Percentiles rank a stretch among this genome's conserved stretches.
phyloP scores from a whole-genome alignment of 2,113 vertebrate genomes.

The Ictalurus furcatus region DNA sequence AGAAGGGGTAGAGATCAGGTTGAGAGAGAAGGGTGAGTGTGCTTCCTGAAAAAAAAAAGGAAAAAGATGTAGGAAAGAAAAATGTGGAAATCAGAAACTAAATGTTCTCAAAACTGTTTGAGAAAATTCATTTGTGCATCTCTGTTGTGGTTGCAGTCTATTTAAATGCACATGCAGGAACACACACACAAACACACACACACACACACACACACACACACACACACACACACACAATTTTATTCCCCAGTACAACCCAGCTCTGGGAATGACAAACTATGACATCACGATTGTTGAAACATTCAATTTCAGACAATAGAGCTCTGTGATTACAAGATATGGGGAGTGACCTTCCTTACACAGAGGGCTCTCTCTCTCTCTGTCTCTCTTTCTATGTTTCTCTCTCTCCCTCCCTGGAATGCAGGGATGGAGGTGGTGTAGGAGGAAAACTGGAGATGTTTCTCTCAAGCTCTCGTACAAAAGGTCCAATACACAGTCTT shows the following conservation, averaged over 20 bases:
- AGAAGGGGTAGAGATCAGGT: neutral
- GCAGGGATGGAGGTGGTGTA: conserved; percentile 71
- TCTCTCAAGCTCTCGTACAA: conserved; percentile 63
- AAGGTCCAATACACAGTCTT: conserved; percentile 60
- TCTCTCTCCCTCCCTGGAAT: conserved; percentile 61
- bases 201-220: conserved; percentile 34
- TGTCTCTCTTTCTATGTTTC: conserved; percentile 42
- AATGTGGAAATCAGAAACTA: conserved; percentile 23
- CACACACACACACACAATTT: conserved; percentile 47
- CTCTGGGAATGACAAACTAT: conserved; percentile 65
- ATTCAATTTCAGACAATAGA: conserved; percentile 67
- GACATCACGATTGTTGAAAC: conserved; percentile 71
- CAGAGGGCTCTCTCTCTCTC: conserved; percentile 70
- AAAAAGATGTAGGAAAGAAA: neutral
- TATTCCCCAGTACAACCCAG: conserved; percentile 54
- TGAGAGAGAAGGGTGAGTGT: neutral
- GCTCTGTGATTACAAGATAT: conserved; percentile 65
- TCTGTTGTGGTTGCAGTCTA: conserved; percentile 12
- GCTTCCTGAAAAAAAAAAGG: neutral
- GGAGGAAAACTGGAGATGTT: conserved; percentile 62
- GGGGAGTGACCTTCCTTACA: conserved; percentile 64
- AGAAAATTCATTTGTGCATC: neutral
- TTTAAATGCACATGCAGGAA: conserved; percentile 9
- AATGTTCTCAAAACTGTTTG: neutral
- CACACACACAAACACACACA: conserved; percentile 27